Conservation (phyloP, 2,888 invertebrate genomes). For the Brachypalpus laphriformis region DNA sequence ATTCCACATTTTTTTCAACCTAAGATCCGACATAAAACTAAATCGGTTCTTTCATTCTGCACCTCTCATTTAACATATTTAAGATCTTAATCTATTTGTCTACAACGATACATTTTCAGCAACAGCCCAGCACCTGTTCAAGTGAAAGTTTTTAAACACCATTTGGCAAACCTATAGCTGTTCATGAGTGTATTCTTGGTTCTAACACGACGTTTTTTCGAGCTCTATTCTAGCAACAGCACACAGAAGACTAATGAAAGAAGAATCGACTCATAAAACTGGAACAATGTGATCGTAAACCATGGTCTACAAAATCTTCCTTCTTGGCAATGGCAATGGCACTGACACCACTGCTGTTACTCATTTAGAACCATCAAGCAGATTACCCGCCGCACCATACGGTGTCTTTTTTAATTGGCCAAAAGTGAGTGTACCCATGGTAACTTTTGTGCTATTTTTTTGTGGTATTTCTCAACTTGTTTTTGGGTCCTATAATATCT, state of each 20-base stretch:
- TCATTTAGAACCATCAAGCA: slow-evolving; percentile 27
- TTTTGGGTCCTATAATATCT: not conserved
- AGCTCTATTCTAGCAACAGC: slow-evolving; percentile 32
- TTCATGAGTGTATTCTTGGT: not conserved
- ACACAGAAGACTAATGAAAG: slow-evolving; percentile 30
- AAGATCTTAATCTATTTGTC: not conserved
- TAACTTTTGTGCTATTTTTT: not conserved
- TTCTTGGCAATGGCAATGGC: slow-evolving; percentile 12
- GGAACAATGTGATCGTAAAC: slow-evolving; percentile 58
- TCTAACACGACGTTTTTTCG: not conserved
- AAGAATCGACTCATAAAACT: slow-evolving; percentile 43
- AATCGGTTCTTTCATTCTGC: not conserved
- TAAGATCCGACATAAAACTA: not conserved
- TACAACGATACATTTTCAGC: not conserved
- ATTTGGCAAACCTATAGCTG: not conserved
- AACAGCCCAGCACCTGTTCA: not conserved
- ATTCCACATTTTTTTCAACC: not conserved
- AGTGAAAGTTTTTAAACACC: not conserved
- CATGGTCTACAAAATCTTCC: slow-evolving; percentile 23
- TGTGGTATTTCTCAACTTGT: not conserved
- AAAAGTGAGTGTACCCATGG: slow-evolving; percentile 20
- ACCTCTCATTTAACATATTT: not conserved
- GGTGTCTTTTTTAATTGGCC: slow-evolving; percentile 40
- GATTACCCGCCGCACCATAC: slow-evolving; percentile 42
- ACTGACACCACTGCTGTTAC: not conserved